Base-by-base conservation (phyloP, 2,797 vertebrate species). In the Smutsia temminckii region DNA sequence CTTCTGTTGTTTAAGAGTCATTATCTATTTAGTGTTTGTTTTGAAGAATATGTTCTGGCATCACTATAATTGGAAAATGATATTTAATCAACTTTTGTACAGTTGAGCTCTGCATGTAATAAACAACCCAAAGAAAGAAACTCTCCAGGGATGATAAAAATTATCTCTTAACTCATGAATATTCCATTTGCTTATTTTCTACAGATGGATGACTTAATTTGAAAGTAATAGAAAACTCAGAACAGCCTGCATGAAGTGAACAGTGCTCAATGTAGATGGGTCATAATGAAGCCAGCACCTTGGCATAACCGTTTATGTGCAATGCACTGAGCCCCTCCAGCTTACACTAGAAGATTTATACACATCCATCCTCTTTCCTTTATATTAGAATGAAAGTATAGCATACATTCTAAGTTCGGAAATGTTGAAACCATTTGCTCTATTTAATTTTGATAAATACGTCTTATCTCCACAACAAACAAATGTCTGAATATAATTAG, bases 131-230 rank as follows among this genome's bases (percentile, higher is more conserved):
- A 89, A 88, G 92, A 97, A 97, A 83, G 25, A 61, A 46, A 87
- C 78, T 96, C 95, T 96, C 23, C 7, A 40, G 34, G 71, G 71
- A 80, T 95, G 94, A 91, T 97, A 96, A 71, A 94, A 98, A 91
- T 97, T 97, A 98, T 98, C 95, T 66, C 80, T 95, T 53, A 88
- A 85, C 81, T 96, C 95, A 95, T 97, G 94, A 98, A 97, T 98
- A 80, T 57, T 75, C 93, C 25, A 74, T 95, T 63, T 95, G 29
- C 71, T 96, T 85, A 94, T 97, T 98, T 98, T 97, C 72, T 96
- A 0, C n/a, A 89, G 75, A 97, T 96, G 84, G 84, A 55, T 97
- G 75, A 61, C 66, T 98, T 96, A 84, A 69, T 96, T 96, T 94
- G 51, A 96, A 95, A 77, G 49, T 86, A 97, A 97, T 72, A 95